Conservation (phyloP, 2,888 invertebrate genomes). For the Caenorhabditis wallacei region DNA sequence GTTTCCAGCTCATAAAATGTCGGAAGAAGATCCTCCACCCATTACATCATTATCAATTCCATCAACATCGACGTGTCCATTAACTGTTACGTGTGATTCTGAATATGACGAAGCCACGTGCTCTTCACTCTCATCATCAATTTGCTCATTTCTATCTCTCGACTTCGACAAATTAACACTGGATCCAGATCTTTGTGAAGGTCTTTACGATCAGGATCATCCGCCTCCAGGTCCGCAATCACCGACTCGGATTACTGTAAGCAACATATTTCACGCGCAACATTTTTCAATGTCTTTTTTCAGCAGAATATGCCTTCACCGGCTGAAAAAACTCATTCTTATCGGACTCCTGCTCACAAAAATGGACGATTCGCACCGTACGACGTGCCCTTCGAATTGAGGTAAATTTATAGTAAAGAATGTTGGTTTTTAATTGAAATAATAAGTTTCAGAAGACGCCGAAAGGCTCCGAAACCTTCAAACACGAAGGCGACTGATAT, state of each 20-base stretch:
- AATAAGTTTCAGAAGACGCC: conserved; percentile 58
- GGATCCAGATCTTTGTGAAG: conserved; percentile 41
- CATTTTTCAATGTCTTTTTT: conserved; percentile 3
- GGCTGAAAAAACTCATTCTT: conserved; percentile 26
- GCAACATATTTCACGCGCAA: conserved; percentile 11
- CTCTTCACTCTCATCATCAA: conserved; percentile 6
- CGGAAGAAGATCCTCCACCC: conserved; percentile 35
- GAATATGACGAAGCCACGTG: conserved; percentile 14
- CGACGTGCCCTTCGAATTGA: conserved; percentile 45
- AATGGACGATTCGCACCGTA: conserved; percentile 52
- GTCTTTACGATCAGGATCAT: conserved; percentile 34
- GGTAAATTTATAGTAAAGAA: conserved; percentile 23
- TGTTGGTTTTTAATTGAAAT: too few species aligned
- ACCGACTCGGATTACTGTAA: conserved; percentile 49
- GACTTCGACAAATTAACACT: conserved; percentile 51
- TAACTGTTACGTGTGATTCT: conserved; percentile 18
- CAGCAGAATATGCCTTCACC: conserved; percentile 48
- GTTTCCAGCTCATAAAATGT: conserved; percentile 13
- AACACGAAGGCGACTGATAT: conserved; percentile 13
- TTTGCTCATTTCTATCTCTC: conserved; percentile 33
- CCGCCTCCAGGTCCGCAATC: conserved; percentile 47
- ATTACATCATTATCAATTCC: not conserved
- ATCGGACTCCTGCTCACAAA: conserved; percentile 25
- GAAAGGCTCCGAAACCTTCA: conserved; percentile 22
- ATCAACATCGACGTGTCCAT: conserved; percentile 41